Percentiles rank a stretch among this genome's conserved stretches.
phyloP scores from a whole-genome alignment of 2,113 vertebrate genomes.

The Thermophis baileyi region DNA sequence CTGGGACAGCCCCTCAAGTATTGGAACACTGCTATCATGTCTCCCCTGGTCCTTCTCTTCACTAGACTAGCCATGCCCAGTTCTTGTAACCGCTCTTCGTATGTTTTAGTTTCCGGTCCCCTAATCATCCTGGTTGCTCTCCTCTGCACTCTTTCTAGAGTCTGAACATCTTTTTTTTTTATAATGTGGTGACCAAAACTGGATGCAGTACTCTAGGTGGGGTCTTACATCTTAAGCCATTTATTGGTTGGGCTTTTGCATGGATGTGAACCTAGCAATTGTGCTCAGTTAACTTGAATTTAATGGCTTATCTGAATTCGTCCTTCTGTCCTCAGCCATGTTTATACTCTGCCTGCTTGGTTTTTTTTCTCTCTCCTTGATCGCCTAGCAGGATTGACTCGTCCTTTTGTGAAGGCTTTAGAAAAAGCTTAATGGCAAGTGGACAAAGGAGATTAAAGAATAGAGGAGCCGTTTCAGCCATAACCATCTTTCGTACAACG shows the following conservation, averaged over 20 bases:
- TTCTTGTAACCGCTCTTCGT: no score
- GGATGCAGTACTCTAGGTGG: no score
- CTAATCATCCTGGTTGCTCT: no score
- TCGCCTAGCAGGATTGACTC: conserved; percentile 37
- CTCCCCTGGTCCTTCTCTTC: no score
- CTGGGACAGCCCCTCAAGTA: no score
- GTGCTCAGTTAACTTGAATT: neutral
- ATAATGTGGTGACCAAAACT: no score
- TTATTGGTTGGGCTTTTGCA: neutral
- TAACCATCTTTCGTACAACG: neutral
- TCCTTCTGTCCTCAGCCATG: neutral
- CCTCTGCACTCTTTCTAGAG: no score
- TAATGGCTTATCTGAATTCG: neutral
- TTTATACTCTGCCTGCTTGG: neutral
- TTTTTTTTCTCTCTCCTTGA: conserved; percentile 22
- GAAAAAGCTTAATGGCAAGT: conserved; percentile 46
- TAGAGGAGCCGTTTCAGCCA: conserved; percentile 11
- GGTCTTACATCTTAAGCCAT: neutral
- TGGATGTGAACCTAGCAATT: neutral
- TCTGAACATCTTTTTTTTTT: no score
- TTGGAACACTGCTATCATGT: no score
- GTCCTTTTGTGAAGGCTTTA: neutral
- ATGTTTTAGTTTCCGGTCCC: no score
- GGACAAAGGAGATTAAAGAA: conserved; percentile 43
- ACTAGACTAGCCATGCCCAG: no score